phyloP scores from a whole-genome alignment of 2,888 invertebrate species.

The Nemapogon koenigi region DNA sequence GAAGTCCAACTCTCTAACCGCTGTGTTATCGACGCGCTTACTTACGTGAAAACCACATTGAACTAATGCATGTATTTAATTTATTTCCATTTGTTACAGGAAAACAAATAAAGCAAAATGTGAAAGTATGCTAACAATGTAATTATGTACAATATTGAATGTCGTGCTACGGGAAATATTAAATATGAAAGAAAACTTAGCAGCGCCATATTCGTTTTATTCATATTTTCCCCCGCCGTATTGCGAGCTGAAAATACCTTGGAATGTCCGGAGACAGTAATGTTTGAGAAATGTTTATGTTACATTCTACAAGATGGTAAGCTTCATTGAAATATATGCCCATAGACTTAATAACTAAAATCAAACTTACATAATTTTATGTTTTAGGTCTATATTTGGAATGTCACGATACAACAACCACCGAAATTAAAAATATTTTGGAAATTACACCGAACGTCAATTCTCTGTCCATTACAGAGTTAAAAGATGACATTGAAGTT shows the following conservation, averaged over 20 bases:
- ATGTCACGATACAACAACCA: conserved; percentile 81
- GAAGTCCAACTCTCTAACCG: too few relatives aligned
- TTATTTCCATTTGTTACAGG: conserved; percentile 42
- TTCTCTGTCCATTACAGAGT: conserved; percentile 86
- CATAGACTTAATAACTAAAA: background rate
- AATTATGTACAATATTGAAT: conserved; percentile 50
- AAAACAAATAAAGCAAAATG: conserved; percentile 26
- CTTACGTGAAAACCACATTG: too few relatives aligned
- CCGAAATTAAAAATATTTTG: conserved; percentile 76
- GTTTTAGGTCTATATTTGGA: conserved; percentile 79
- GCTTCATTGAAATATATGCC: too few relatives aligned
- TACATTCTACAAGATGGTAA: conserved; percentile 89
- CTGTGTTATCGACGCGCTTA: too few relatives aligned
- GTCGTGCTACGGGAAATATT: conserved; percentile 35
- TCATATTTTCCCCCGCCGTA: conserved; percentile 48
- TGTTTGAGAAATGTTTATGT: conserved; percentile 80
- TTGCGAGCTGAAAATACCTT: conserved; percentile 55
- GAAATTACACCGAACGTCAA: conserved; percentile 74
- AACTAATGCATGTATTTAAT: conserved; percentile 8
- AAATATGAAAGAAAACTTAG: conserved; percentile 43
- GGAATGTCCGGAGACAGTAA: conserved; percentile 8
- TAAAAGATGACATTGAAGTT: conserved; percentile 80
- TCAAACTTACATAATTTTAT: conserved; percentile 18
- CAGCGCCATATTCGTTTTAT: conserved; percentile 48
- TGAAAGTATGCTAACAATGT: conserved; percentile 44